Evolutionary conservation across 2,888 invertebrate genomes (phyloP).

Genomic region (Apamea crenata): DNA sequence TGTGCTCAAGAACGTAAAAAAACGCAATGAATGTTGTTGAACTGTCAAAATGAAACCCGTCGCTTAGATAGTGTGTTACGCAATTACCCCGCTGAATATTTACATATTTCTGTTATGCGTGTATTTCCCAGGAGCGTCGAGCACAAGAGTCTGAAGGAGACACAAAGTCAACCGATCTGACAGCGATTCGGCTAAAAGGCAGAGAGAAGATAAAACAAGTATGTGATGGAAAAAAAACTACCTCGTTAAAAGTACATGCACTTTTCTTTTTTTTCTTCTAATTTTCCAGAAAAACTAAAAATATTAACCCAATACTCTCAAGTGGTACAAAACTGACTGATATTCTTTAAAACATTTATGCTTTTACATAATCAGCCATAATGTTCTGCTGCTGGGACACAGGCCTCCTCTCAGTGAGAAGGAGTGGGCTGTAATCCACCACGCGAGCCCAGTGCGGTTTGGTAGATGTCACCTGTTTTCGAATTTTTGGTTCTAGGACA

Average conservation of each 20-base stretch:
- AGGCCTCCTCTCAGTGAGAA: too few relatives aligned
- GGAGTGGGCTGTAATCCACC: too few relatives aligned
- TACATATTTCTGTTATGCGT: not conserved
- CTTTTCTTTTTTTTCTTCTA: conserved; percentile 21
- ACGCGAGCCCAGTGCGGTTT: too few relatives aligned
- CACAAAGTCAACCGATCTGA: conserved; percentile 81
- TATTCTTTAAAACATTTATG: not conserved
- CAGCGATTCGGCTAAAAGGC: conserved; percentile 91
- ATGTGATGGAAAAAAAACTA: conserved; percentile 44
- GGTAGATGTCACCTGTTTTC: too few relatives aligned
- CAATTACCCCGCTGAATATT: not conserved
- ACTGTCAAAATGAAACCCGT: too few relatives aligned
- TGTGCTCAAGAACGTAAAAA: too few relatives aligned
- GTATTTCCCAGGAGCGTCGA: conserved; percentile 78
- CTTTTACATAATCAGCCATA: not conserved
- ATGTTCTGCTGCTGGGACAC: too few relatives aligned
- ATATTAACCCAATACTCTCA: not conserved
- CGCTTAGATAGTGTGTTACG: too few relatives aligned
- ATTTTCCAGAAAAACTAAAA: conserved; percentile 1
- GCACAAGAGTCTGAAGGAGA: conserved; percentile 87
- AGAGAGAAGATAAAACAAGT: conserved; percentile 95
- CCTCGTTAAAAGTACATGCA: conserved; percentile 45
- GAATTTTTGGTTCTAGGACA: too few relatives aligned
- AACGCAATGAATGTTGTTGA: too few relatives aligned
- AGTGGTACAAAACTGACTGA: not conserved